Evolutionary conservation across 2,888 invertebrate genomes (phyloP).

Genomic region (Diplolepis rosae): DNA sequence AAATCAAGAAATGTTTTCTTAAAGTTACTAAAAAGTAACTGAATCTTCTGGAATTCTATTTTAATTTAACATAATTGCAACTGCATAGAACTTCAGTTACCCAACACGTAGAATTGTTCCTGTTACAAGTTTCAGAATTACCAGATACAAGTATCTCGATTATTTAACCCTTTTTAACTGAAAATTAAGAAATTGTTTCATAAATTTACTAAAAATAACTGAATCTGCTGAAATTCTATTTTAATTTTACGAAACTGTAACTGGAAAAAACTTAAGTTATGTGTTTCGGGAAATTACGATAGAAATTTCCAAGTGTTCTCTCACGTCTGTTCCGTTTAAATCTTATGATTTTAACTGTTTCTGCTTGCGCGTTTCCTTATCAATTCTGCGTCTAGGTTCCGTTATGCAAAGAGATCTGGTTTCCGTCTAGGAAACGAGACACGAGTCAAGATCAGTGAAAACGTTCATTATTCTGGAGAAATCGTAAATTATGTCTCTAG

Average conservation of each 20-base stretch:
- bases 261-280: too few species aligned
- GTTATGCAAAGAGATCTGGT: slow-evolving; percentile 51
- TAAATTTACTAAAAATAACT: too few species aligned
- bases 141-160: background rate
- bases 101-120: too few species aligned
- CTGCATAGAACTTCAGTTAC: too few species aligned
- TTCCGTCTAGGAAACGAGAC: slow-evolving; percentile 52
- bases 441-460: slow-evolving; percentile 65
- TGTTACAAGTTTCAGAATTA: too few species aligned
- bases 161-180: background rate
- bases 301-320: background rate
- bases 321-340: background rate
- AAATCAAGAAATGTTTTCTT: too few species aligned
- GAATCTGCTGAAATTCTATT: background rate
- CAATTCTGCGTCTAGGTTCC: slow-evolving; percentile 36
- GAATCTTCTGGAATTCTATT: too few species aligned
- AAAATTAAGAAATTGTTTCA: too few species aligned
- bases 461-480: slow-evolving; percentile 63
- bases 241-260: background rate
- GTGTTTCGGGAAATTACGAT: too few species aligned
- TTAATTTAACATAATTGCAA: too few species aligned
- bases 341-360: slow-evolving; percentile 13
- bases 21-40: too few species aligned
- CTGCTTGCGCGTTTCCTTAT: slow-evolving; percentile 15
- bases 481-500: slow-evolving; percentile 62